Percentiles rank a stretch among this genome's conserved stretches.
Conservation (phyloP, 1,140 invertebrate species). For the Diabrotica virgifera region DNA sequence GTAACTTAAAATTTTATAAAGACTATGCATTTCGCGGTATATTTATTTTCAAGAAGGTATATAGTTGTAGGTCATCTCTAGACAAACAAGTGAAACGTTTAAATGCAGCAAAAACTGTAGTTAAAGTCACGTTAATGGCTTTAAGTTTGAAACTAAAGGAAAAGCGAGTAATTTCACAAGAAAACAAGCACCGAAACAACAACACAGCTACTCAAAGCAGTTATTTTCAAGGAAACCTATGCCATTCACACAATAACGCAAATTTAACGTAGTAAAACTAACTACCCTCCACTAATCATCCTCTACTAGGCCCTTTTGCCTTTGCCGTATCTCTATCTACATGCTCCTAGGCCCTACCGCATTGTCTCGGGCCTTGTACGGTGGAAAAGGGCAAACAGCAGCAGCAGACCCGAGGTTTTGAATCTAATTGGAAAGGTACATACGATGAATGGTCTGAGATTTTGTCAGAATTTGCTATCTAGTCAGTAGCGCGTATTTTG, state of each 20-base stretch:
- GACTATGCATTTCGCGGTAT: too few species aligned
- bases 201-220: neutral
- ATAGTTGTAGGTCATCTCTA: too few species aligned
- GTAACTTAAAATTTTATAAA: too few species aligned
- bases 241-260: neutral
- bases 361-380: neutral
- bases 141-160: neutral
- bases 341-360: neutral
- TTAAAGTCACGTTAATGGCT: too few species aligned
- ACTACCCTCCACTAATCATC: conserved; percentile 1
- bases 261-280: conserved; percentile 3
- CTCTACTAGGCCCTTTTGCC: neutral
- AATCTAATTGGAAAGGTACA: conserved; percentile 1
- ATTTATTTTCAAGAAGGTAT: too few species aligned
- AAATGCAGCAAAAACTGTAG: too few species aligned
- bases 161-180: neutral
- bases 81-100: too few species aligned
- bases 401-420: neutral
- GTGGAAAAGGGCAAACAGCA: neutral
- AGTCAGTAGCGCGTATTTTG: neutral
- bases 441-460: neutral
- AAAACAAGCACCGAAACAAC: neutral
- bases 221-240: neutral
- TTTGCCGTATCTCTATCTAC: conserved; percentile 1
- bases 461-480: neutral